These are phyloP conservation scores for Centropus bengalensis DNA, from an alignment of 2,113 vertebrate genomes.

Conservation along the genomic window DNA sequence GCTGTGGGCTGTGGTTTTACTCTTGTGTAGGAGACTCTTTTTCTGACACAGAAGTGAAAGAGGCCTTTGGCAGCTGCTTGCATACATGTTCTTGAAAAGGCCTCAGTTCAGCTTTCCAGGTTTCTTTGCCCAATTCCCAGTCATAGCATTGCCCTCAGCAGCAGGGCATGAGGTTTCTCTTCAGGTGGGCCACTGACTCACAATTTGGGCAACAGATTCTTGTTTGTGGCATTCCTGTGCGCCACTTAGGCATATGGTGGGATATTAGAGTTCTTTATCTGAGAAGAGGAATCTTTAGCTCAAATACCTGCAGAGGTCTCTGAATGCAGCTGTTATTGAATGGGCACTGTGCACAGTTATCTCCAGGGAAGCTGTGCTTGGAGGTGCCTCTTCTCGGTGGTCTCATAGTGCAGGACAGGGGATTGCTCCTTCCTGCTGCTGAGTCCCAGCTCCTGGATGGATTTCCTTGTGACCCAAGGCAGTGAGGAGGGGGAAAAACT, in stretches of 20 bases:
- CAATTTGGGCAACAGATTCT: not conserved
- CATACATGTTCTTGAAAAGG: not conserved
- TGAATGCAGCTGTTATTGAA: not conserved
- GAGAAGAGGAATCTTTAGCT: not conserved
- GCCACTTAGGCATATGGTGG: not conserved
- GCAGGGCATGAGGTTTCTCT: not conserved
- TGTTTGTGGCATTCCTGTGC: not conserved
- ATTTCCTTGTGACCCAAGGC: not conserved
- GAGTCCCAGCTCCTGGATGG: not conserved
- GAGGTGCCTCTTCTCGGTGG: not conserved
- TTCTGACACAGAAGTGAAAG: conserved; percentile 40
- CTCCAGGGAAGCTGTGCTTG: not conserved
- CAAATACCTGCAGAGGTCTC: not conserved
- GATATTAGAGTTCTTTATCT: not conserved
- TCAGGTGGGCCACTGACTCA: not conserved
- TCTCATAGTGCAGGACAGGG: not conserved
- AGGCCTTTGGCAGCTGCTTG: not conserved
- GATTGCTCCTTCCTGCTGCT: not conserved
- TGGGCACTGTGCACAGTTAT: not conserved
- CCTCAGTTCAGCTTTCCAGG: not conserved
- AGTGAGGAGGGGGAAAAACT: not conserved
- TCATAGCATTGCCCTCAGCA: not conserved
- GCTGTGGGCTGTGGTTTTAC: not conserved
- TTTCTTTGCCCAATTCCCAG: not conserved
- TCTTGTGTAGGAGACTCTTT: not conserved